phyloP scores from a whole-genome alignment of 1,140 invertebrate species.

The Lucilia cuprina region DNA sequence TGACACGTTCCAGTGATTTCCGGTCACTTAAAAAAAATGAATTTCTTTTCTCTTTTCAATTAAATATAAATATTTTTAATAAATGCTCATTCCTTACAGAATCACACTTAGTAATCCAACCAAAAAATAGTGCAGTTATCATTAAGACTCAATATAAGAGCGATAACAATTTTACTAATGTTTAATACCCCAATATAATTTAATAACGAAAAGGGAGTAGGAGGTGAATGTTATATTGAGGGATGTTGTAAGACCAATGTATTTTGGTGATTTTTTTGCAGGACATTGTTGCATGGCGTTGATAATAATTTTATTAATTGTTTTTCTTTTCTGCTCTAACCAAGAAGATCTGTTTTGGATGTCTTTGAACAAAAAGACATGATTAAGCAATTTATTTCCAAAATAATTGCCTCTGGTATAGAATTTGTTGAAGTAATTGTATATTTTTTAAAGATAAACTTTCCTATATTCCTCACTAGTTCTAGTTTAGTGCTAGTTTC shows the following conservation, averaged over 20 bases:
- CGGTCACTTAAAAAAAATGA: conserved; percentile 20
- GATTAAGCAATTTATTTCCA: too few species aligned
- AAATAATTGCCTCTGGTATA: too few species aligned
- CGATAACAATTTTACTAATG: neutral
- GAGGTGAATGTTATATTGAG: too few species aligned
- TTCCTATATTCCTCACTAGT: too few species aligned
- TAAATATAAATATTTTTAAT: neutral
- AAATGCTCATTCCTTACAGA: too few species aligned
- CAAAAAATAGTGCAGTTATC: neutral
- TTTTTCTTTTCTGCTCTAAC: neutral
- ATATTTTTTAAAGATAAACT: too few species aligned
- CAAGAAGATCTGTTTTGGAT: neutral
- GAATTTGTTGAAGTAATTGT: too few species aligned
- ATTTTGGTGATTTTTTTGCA: neutral
- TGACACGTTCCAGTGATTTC: conserved; percentile 36
- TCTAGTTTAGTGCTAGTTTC: too few species aligned
- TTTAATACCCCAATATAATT: neutral
- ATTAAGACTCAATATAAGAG: neutral
- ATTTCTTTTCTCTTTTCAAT: conserved; percentile 9
- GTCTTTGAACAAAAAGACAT: too few species aligned
- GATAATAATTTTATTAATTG: conserved; percentile 15
- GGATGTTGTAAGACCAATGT: neutral
- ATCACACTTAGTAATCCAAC: neutral
- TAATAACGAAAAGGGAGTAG: neutral
- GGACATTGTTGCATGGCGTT: neutral